phyloP scores from a whole-genome alignment of 1,140 invertebrate genomes.

The Drosophila pachea region DNA sequence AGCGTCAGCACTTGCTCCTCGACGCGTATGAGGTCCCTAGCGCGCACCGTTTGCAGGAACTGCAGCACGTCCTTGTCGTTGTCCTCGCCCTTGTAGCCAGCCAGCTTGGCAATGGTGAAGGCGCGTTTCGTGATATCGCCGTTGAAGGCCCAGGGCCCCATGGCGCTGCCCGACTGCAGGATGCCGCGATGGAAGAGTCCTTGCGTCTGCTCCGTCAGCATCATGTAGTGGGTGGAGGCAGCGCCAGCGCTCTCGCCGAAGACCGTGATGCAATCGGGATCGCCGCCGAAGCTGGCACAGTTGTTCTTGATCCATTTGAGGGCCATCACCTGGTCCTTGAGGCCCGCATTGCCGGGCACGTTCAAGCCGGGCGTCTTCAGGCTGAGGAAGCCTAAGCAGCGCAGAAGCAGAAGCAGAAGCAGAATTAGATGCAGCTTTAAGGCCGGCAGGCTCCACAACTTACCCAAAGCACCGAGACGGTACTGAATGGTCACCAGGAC shows the following conservation, averaged over 20 bases:
- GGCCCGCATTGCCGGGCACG: conserved; percentile 82
- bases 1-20: conserved; percentile 54
- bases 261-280: conserved; percentile 79
- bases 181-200: conserved; percentile 79
- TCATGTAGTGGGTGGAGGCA: conserved; percentile 81
- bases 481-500: conserved; percentile 80
- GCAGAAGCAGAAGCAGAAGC: neutral
- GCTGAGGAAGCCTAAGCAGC: conserved; percentile 64
- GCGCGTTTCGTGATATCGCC: conserved; percentile 49
- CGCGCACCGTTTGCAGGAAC: conserved; percentile 59
- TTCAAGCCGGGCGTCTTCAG: conserved; percentile 64
- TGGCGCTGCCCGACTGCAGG: conserved; percentile 76
- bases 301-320: conserved; percentile 84
- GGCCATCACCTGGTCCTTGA: conserved; percentile 85
- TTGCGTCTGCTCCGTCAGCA: conserved; percentile 80
- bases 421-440: neutral
- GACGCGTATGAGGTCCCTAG: conserved; percentile 81
- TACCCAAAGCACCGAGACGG: conserved; percentile 79
- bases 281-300: conserved; percentile 81
- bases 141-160: conserved; percentile 60
- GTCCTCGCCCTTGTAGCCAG: conserved; percentile 69
- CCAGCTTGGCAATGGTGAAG: conserved; percentile 59
- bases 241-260: conserved; percentile 80
- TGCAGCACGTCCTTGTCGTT: conserved; percentile 68
- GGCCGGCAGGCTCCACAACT: neutral